A percentile compares a stretch with the other conserved stretches of the same genome.
Conservation (phyloP, 2,797 vertebrate species). For the Halcyon badia region DNA sequence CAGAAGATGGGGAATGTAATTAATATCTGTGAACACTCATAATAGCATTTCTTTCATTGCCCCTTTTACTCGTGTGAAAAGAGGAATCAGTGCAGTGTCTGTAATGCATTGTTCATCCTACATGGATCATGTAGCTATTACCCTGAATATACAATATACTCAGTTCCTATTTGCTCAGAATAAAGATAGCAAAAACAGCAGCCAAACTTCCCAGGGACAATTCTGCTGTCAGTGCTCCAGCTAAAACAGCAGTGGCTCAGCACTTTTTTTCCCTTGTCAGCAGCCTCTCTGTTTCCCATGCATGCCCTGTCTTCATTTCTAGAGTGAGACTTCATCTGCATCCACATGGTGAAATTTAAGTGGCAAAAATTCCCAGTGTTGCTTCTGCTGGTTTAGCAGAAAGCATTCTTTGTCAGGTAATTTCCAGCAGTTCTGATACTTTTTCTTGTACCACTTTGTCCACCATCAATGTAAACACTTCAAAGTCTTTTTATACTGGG, state of each 20-base stretch:
- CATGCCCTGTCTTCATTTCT: background rate
- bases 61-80: background rate
- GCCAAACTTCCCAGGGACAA: slow-evolving; percentile 34
- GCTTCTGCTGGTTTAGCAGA: slow-evolving; percentile 10
- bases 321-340: background rate
- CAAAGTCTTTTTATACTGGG: background rate
- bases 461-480: background rate
- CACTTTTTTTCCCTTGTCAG: slow-evolving; percentile 11
- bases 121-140: background rate
- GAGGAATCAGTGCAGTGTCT: background rate
- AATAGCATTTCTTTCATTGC: background rate
- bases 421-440: background rate
- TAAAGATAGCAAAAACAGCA: slow-evolving; percentile 54
- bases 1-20: background rate
- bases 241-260: slow-evolving; percentile 60
- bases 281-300: background rate
- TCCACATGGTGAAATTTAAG: background rate
- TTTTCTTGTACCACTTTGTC: background rate
- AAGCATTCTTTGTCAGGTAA: background rate
- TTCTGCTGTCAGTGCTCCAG: slow-evolving; percentile 15
- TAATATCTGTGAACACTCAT: background rate
- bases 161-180: slow-evolving; percentile 17
- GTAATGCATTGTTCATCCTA: background rate
- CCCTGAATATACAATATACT: background rate
- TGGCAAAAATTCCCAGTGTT: background rate